Evolutionary conservation across 2,797 vertebrate species (phyloP), one percentile per base, ranked within the genome.

Genomic region (Platalea minor): DNA sequence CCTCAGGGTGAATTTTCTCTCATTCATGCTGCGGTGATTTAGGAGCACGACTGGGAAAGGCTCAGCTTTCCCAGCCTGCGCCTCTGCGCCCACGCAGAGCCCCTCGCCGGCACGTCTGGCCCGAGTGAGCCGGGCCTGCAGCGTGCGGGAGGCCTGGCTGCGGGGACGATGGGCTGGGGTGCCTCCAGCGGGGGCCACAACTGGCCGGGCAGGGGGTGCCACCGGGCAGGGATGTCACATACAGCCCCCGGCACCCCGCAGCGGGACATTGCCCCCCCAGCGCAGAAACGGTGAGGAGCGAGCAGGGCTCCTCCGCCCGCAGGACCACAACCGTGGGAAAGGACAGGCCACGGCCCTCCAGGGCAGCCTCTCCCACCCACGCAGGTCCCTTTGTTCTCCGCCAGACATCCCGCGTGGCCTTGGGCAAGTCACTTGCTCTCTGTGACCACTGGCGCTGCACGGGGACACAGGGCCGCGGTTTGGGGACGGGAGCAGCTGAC

Each of bases 121-220:
- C 43, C 7, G 16, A 51, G 33, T 0, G 11, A 73, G 37, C 39
- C 8, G 23, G 29, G 53, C 13, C 60, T 37, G 65, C 78, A 51
- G 72, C 0, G 1, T 11, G 10, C 0, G 2, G 56, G n/a, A 37
- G 25, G 28, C 45, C 26, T 20, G 63, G 61, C 20, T 41, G 20
- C 37, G 7, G 11, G 65, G 14, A 28, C 4, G 1, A 41, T 4
- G 18, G 41, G n/a, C 37, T 37, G 31, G 9, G 31, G 31, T 13
- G 17, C 26, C 54, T 17, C 9, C 0, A 4, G 23, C 2, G 17
- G 17, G 37, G 15, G 13, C 28, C 43, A 43, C 4, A 1, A 2
- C 24, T 10, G 50, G 54, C 53, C 50, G 54, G 56, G 48, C 61
- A 61, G 23, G 8, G 31, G n/a, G 35, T 28, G 23, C 41, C 37